Evolutionary conservation across 2,113 vertebrate genomes (phyloP), one percentile per base, ranked within the genome.

Genomic region (Chaenocephalus aceratus): DNA sequence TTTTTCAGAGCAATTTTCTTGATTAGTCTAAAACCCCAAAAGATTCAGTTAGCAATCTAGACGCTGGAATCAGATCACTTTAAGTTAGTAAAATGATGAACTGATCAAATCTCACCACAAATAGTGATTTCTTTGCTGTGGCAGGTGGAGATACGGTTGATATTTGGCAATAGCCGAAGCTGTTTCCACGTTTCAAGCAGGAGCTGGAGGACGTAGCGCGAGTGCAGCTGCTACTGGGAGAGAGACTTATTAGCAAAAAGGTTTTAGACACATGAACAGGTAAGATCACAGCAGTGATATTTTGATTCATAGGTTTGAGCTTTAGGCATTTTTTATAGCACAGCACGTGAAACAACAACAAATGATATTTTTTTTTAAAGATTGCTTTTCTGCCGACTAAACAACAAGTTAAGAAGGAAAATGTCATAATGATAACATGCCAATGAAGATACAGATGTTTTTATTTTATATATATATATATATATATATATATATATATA

Each of bases 91-190:
- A 21, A 66, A 51, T 16, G 1, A 41, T 68, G 0, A 18, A 11
- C 4, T 34, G 5, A 52, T 36, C 3, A 3, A 5, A 18, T 36
- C 95, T 80, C 88, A 99, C 98, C 97, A 36, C 98, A 99, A 72
- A 99, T 95, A 0, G 97, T 97, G 93, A 99, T 94, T 91, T 99
- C 97, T 89, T 98, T 97, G 2, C 96, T 96, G 9, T 97, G 97
- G 88, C 98, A 97, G 64, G 97, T 99, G 9, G 96, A 96, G 80
- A 99, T 88, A 0, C 94, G 94, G 75, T 91, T 99, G 94, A 99
- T 97, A 78, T 99, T 99, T 71, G 98, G 98, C 91, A 98, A 86
- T 86, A 94, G 94, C 61, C 94, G 94, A 53, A 99, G 94, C 77
- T 95, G 91, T 73, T 95, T 97, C 93, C 94, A 96, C 2, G 97